These are phyloP conservation scores for Mesorhabditis sp. DNA, from an alignment of 2,888 invertebrate species.

Conservation along the genomic window DNA sequence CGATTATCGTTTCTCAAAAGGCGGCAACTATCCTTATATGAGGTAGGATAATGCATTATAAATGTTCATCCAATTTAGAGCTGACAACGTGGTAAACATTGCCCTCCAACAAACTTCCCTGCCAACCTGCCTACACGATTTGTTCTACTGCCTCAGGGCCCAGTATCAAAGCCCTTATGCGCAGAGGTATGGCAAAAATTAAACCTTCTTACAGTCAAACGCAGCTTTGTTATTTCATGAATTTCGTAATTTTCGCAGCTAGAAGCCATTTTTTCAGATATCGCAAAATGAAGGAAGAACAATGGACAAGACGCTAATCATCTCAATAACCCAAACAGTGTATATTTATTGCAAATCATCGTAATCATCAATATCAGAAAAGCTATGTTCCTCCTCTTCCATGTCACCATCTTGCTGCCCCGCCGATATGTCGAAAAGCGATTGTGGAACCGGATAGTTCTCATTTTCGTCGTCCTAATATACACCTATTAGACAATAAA, in stretches of 20 bases:
- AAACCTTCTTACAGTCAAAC: no score
- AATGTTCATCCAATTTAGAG: constrained; percentile 23
- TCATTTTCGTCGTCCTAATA: constrained; percentile 23
- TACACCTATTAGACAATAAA: constrained; percentile 10
- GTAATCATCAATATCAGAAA: constrained; percentile 47
- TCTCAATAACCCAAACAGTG: background rate
- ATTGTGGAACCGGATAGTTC: constrained; percentile 8
- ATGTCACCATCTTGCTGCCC: constrained; percentile 4
- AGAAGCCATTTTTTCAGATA: no score
- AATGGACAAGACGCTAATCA: background rate
- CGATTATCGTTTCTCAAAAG: constrained; percentile 37
- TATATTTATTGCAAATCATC: constrained; percentile 31
- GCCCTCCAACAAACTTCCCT: constrained; percentile 45
- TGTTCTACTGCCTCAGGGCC: constrained; percentile 48
- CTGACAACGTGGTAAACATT: constrained; percentile 48
- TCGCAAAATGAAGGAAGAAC: no score
- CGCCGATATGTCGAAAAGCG: background rate
- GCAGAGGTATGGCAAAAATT: no score
- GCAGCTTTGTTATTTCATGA: no score
- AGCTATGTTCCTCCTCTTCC: constrained; percentile 26
- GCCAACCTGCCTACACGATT: constrained; percentile 49
- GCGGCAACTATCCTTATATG: constrained; percentile 41
- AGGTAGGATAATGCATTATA: constrained; percentile 18
- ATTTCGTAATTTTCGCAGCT: no score
- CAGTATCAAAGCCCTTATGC: no score